Evolutionary conservation across 1,140 invertebrate genomes (phyloP), one percentile per base, ranked within the genome.

Genomic region (Prorops nasuta): DNA sequence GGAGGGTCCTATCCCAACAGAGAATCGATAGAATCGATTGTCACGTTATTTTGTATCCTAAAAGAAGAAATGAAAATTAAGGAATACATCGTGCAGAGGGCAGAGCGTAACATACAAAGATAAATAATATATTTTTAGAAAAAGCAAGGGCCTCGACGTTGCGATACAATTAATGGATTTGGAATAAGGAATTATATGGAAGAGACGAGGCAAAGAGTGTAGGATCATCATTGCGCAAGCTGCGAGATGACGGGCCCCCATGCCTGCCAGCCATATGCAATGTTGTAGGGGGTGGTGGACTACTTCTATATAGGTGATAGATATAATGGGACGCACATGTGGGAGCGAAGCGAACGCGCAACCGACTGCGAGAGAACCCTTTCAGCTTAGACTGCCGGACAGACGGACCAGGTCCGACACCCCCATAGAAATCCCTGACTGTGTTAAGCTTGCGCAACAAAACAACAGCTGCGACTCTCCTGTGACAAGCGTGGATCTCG

Each of bases 381-480:
- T 71, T 72, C 65, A 10, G 24, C 24, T 28, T 28, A 10, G 56
- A 65, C 60, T 54, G 46, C 61, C 51, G 50, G 55, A 58, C 60
- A 58, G 63, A 68, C 58, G 58, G 54, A 56, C 58, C 24, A 54
- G 40, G 60, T 49, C 51, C 58, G 55, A 67, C 69, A 65, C 65
- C 69, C 71, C 66, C 66, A 56, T 66, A 52, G 41, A 63, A 65
- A 62, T 68, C 61, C 62, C 67, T 43, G 42, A 55, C 51, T 35
- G 53, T n/a, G n/a, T 10, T 4, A 24, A 58, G 65, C 62, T 71
- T 60, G 63, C 67, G 69, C 66, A 69, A 72, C 72, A 75, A 72
- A 74, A 75, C 72, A 77, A 77, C 74, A 75, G 74, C 74, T 77
- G 72, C 67, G 48, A 49, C 48, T 34, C 56, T 37, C 51, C 50